Evolutionary conservation across 2,888 invertebrate genomes (phyloP).

Genomic region (Malacosoma neustria): DNA sequence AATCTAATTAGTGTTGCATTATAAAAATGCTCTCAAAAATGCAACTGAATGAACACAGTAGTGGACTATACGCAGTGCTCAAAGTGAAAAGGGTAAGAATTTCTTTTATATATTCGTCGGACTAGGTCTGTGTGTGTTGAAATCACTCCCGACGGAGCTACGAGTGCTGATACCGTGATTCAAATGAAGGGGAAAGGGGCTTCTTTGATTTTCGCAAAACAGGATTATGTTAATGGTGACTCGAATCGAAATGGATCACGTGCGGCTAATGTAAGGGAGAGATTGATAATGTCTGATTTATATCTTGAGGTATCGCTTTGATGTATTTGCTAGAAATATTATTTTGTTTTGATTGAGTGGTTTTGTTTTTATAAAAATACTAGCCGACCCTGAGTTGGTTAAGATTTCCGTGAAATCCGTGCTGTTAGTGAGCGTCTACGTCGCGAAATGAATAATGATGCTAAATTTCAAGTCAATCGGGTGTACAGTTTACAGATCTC

Average conservation of each 20-base stretch:
- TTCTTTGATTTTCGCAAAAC: constrained; percentile 38
- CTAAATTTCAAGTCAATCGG: too few relatives aligned
- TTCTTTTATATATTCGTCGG: background rate
- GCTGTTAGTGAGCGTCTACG: too few relatives aligned
- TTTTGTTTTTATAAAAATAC: too few relatives aligned
- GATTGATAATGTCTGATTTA: constrained; percentile 27
- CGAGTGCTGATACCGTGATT: constrained; percentile 32
- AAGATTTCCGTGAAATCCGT: too few relatives aligned
- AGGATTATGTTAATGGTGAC: constrained; percentile 44
- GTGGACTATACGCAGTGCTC: too few relatives aligned
- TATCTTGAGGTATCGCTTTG: constrained; percentile 2
- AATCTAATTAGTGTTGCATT: too few relatives aligned
- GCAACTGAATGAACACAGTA: constrained; percentile 1
- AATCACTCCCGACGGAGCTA: constrained; percentile 31
- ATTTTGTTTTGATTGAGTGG: constrained; percentile 8
- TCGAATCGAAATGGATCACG: constrained; percentile 29
- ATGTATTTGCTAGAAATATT: constrained; percentile 1
- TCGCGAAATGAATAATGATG: too few relatives aligned
- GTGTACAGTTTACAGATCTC: too few relatives aligned
- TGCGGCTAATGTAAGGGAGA: constrained; percentile 20
- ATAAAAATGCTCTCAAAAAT: background rate
- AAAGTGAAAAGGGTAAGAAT: background rate
- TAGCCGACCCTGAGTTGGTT: too few relatives aligned
- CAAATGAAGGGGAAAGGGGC: constrained; percentile 39
- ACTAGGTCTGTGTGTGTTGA: constrained; percentile 5